A percentile compares a stretch with the other conserved stretches of the same genome.
phyloP scores from a whole-genome alignment of 2,888 invertebrate species.

The Drosophila phalerata region DNA sequence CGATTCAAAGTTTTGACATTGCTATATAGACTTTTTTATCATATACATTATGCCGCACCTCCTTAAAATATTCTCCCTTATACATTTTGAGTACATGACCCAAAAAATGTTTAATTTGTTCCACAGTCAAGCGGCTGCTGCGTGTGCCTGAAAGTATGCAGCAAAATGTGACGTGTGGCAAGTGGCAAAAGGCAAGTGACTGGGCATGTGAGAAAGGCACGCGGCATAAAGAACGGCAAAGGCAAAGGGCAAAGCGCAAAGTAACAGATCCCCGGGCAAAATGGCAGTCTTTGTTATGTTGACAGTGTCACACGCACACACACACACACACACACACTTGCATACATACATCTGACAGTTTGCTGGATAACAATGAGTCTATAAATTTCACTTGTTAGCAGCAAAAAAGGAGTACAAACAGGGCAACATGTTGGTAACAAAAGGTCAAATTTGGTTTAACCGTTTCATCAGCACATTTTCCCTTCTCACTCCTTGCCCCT shows the following conservation, averaged over 20 bases:
- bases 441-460: slow-evolving; percentile 44
- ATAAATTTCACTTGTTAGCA: slow-evolving; percentile 48
- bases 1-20: too few species aligned
- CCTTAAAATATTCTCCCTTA: too few species aligned
- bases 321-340: slow-evolving; percentile 10
- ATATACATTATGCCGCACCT: too few species aligned
- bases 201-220: slow-evolving; percentile 54
- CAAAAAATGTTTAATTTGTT: neutral
- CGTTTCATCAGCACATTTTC: slow-evolving; percentile 10
- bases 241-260: slow-evolving; percentile 45
- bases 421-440: slow-evolving; percentile 32
- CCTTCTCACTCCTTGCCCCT: neutral
- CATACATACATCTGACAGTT: slow-evolving; percentile 12
- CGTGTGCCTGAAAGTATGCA: slow-evolving; percentile 65
- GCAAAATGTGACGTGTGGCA: slow-evolving; percentile 37
- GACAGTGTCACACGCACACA: slow-evolving; percentile 29
- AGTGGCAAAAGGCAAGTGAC: slow-evolving; percentile 55
- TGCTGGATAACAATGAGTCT: slow-evolving; percentile 41
- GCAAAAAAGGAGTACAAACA: slow-evolving; percentile 9
- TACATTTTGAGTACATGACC: neutral
- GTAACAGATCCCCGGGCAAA: slow-evolving; percentile 52
- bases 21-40: too few species aligned
- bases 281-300: slow-evolving; percentile 59
- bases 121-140: slow-evolving; percentile 29
- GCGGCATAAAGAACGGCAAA: slow-evolving; percentile 33